Evolutionary conservation across 2,888 invertebrate genomes (phyloP), one percentile per base, ranked within the genome.

Genomic region (Acanthococcus lagerstroemiae): DNA sequence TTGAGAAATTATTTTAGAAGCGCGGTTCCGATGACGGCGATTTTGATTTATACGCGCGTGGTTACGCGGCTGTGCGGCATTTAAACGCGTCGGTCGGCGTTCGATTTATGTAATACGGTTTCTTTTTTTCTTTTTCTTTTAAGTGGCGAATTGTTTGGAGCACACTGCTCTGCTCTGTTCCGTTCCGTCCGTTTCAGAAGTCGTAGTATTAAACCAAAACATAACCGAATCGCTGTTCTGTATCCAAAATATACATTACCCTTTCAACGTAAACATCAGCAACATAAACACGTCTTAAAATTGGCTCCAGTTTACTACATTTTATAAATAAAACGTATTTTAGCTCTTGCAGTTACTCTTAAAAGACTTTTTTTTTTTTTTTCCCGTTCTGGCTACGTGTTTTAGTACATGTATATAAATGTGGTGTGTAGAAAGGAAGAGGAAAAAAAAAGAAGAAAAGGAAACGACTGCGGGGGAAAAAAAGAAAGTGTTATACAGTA

Each of bases 241-340:
- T 63, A 63, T 63, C 63, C 63, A 63, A 63, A 54, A 63, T 63
- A 63, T 63, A 63, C 63, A 63, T 63, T 63, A 63, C 63, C 63
- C 63, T 63, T 63, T 63, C 63, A 63, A 63, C 63, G 63, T 63
- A 63, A 63, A 63, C 63, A 63, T 63, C 63, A 63, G 52, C 17
- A 63, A 63, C 63, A 63, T 63, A 63, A 63, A 63, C 63, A 63
- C 63, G 63, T 63, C 63, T 63, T 63, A 54, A 63, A 63, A 54
- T 63, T 63, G 63, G 63, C 63, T 63, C 63, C 63, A 63, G 63
- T 63, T 63, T 63, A 63, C 63, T 52, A 61, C 50, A 54, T 52
- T 63, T 63, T 63, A 63, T 63, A 63, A 63, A 63, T 63, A 63
- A 54, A n/a, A 63, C 25, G 52, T 54, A 61, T 54, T 63, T 63